phyloP scores from a whole-genome alignment of 37 sponge, comb jelly and placozoan genomes.

The Diacarnus erythraeanus region DNA sequence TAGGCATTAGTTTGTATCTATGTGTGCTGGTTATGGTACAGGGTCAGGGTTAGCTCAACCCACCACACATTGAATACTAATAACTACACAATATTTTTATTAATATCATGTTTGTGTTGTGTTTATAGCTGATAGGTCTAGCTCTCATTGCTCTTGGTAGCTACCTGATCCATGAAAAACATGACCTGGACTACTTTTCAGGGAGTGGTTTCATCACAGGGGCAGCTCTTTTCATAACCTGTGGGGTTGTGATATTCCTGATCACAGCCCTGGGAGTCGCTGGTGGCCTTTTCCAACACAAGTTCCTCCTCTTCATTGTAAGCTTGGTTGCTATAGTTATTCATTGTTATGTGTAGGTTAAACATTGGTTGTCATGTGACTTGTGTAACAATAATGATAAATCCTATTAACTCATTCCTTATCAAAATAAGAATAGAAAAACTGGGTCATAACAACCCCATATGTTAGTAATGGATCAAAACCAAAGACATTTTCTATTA shows the following conservation, averaged over 20 bases:
- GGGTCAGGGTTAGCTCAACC: too few relatives aligned
- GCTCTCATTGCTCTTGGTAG: conserved; percentile 40
- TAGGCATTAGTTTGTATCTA: too few relatives aligned
- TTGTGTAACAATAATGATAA: background rate
- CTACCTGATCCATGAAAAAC: conserved; percentile 30
- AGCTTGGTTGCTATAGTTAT: too few relatives aligned
- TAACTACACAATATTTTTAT: too few relatives aligned
- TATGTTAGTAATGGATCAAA: too few relatives aligned
- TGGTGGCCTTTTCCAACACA: conserved; percentile 21
- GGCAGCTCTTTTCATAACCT: conserved; percentile 39
- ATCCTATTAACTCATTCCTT: background rate
- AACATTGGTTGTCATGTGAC: background rate
- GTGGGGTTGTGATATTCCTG: conserved; percentile 32
- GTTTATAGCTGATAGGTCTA: conserved; percentile 43
- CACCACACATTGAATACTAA: too few relatives aligned
- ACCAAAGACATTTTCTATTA: too few relatives aligned
- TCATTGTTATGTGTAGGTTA: background rate
- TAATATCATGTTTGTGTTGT: background rate
- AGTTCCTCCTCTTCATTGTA: conserved; percentile 32
- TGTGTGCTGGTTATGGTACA: too few relatives aligned
- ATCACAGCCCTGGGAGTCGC: conserved; percentile 18
- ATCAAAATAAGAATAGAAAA: too few relatives aligned
- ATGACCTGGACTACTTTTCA: conserved; percentile 26
- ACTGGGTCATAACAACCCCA: too few relatives aligned
- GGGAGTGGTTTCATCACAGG: conserved; percentile 35